These are phyloP conservation scores for Elephas maximus DNA, from an alignment of 2,113 vertebrate genomes.

Conservation along the genomic window DNA sequence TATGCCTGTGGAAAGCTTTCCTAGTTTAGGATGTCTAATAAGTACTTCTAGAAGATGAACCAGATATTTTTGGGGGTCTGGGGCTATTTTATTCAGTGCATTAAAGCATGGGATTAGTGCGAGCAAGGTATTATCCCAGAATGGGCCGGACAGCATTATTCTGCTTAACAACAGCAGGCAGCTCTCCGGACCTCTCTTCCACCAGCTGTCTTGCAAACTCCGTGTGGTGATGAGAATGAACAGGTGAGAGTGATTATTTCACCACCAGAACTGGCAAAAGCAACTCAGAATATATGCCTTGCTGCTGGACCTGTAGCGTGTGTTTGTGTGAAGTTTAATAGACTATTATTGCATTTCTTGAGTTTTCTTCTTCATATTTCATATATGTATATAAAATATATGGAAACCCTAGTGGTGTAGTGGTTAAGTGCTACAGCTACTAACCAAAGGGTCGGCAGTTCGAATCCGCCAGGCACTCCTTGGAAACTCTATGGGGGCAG, in stretches of 20 bases:
- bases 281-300: conserved; percentile 23
- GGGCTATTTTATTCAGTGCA: conserved; percentile 42
- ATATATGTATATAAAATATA: no score
- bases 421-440: no score
- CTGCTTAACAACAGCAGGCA: background rate
- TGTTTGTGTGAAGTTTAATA: background rate
- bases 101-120: conserved; percentile 18
- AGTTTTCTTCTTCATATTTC: background rate
- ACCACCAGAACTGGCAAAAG: background rate
- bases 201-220: conserved; percentile 51
- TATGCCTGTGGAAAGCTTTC: background rate
- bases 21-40: conserved; percentile 57
- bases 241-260: conserved; percentile 19
- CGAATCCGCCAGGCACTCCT: no score
- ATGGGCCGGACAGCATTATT: background rate
- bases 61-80: conserved; percentile 41
- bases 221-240: conserved; percentile 42
- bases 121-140: conserved; percentile 29
- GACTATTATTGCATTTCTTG: background rate
- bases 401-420: no score
- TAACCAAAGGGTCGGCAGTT: no score
- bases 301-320: background rate
- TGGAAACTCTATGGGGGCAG: no score
- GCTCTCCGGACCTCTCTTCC: background rate
- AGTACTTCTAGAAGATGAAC: conserved; percentile 21